phyloP scores from a whole-genome alignment of 2,113 vertebrate species.

The Calidris pygmaea region DNA sequence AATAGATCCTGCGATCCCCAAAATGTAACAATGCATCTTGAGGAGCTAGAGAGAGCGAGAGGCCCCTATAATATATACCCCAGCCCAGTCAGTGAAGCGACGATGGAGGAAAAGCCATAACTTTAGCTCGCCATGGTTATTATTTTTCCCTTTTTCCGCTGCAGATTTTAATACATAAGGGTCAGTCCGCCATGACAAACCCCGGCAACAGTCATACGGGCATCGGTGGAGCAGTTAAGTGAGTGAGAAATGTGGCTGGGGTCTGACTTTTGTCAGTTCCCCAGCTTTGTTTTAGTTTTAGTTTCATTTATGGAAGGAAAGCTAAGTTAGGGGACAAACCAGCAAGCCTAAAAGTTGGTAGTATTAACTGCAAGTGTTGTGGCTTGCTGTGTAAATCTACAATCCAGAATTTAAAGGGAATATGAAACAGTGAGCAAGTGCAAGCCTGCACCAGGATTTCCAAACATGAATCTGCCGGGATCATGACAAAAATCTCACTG shows the following conservation, averaged over 20 bases:
- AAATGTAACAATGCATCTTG: accelerated
- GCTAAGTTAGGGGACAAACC: background rate
- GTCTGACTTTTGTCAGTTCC: background rate
- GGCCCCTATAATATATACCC: background rate
- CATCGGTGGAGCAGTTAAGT: background rate
- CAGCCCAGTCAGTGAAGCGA: background rate
- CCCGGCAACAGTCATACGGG: accelerated
- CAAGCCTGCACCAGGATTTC: background rate
- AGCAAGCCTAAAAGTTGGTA: background rate
- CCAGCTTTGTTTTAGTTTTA: background rate
- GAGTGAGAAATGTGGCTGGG: background rate
- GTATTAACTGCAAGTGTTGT: background rate
- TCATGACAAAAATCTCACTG: background rate
- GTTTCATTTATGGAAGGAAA: background rate
- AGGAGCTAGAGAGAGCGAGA: background rate
- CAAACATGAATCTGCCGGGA: accelerated
- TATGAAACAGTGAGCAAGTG: background rate
- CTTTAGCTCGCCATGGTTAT: background rate
- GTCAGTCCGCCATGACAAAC: background rate
- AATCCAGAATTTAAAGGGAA: background rate
- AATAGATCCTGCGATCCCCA: background rate
- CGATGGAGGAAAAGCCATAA: background rate
- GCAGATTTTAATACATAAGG: background rate
- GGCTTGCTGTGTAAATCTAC: background rate
- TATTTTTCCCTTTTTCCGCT: background rate